Conservation (phyloP, 2,797 vertebrate genomes). For the Chiroxiphia lanceolata region DNA sequence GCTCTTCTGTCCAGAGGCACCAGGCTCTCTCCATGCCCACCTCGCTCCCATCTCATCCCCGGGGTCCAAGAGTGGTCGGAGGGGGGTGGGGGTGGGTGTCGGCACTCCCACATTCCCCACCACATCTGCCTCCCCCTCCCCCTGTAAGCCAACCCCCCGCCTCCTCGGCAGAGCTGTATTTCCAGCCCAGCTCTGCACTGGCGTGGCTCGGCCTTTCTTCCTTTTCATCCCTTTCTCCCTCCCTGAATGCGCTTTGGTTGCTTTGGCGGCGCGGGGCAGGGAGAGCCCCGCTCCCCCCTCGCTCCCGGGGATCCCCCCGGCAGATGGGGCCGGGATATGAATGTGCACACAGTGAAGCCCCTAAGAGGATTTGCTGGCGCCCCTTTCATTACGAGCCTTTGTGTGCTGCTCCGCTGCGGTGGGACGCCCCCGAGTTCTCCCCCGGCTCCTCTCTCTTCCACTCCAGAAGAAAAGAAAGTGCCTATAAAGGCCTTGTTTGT, state of each 20-base stretch:
- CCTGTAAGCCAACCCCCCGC: not conserved
- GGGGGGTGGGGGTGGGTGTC: too few species aligned
- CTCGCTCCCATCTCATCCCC: not conserved
- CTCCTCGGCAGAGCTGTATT: not conserved
- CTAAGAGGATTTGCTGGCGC: slow-evolving; percentile 72
- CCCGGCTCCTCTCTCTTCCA: slow-evolving; percentile 39
- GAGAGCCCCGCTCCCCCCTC: slow-evolving; percentile 15
- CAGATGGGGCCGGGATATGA: slow-evolving; percentile 63
- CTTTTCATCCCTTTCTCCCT: slow-evolving; percentile 53
- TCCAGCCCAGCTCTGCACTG: not conserved
- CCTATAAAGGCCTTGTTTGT: slow-evolving; percentile 65
- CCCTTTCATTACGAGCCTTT: slow-evolving; percentile 64
- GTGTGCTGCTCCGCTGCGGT: slow-evolving; percentile 29
- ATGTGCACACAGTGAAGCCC: slow-evolving; percentile 48
- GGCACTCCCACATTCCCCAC: not conserved
- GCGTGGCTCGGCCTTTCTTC: slow-evolving; percentile 32
- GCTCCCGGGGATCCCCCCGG: slow-evolving; percentile 39
- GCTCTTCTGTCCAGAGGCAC: too few species aligned
- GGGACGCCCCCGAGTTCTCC: slow-evolving; percentile 55
- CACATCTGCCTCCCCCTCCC: not conserved
- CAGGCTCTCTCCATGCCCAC: not conserved
- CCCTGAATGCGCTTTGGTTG: slow-evolving; percentile 57
- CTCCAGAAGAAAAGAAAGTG: slow-evolving; percentile 62
- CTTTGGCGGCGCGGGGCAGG: slow-evolving; percentile 23
- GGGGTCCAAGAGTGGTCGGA: too few species aligned